Base-by-base conservation (phyloP, 2,797 vertebrate genomes). In the Squalus acanthias region DNA sequence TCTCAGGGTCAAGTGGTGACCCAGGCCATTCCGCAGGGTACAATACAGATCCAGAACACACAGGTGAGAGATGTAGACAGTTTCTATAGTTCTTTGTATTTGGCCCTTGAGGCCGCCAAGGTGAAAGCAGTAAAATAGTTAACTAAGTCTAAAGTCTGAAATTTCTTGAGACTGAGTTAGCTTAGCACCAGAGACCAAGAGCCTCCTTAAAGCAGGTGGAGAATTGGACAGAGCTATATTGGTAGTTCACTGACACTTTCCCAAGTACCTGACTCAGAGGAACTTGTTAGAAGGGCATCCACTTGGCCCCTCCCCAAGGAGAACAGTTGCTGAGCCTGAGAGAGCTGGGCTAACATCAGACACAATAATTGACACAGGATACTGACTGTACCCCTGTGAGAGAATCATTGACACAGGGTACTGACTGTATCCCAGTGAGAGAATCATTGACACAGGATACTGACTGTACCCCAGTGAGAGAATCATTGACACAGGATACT, bases 1-100 rank as follows among this genome's bases (percentile, higher is more conserved):
- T 99, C 99, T 95, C 99, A 99, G 98, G 99, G 99, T 97, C 99
- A 99, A 98, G 98, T 99, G 97, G 98, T 99, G 97, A 98, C 99
- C 96, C 99, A 99, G 97, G 98, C 98, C 97, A 98, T 99, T 97
- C 98, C 99, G 96, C 98, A 99, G 95, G 98, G 99, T 97, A 98
- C 99, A 97, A 99, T 99, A 97, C 99, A 99, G 98, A 98, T 99
- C 98, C 99, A 99, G 98, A 99, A 98, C 69, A 98, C 99, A 96
- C 99, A 99, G 99, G 99, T 99, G 97, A 98, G 98, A 50, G 96
- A 85, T 60, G 53, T 46, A 22, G 63, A 67, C n/a, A 39, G 1
- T 46, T 93, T 93, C 24, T 93, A 3, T 69, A 39, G 9, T 46
- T 26, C 8, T 39, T 39, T 93, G 39, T 93, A n/a, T 39, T 63